phyloP scores from a whole-genome alignment of 2,113 vertebrate genomes.

The Elachura formosa region DNA sequence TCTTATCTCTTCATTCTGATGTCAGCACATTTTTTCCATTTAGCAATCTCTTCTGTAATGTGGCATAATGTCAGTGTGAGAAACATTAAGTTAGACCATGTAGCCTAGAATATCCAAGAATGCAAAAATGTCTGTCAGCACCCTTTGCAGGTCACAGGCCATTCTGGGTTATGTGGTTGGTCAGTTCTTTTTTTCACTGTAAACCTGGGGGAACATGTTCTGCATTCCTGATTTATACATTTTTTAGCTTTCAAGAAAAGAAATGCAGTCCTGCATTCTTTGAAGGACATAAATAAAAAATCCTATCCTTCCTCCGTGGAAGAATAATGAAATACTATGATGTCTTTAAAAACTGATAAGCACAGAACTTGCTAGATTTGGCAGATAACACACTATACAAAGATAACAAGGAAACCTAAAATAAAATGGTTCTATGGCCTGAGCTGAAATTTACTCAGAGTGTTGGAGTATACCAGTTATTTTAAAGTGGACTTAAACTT shows the following conservation, averaged over 20 bases:
- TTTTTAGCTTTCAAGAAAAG: background rate
- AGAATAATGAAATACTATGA: background rate
- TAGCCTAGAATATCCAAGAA: background rate
- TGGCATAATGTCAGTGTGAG: background rate
- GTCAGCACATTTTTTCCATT: rapidly evolving
- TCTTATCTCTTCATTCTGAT: background rate
- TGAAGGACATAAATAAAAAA: background rate
- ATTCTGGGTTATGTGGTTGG: background rate
- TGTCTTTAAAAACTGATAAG: background rate
- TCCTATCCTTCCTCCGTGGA: background rate
- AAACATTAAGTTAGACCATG: background rate
- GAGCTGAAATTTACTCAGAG: background rate
- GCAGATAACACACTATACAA: background rate
- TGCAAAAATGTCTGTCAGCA: background rate
- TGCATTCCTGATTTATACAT: background rate
- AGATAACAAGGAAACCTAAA: background rate
- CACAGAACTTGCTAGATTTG: background rate
- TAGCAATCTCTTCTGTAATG: background rate
- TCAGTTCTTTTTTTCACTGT: background rate
- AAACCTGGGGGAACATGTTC: background rate
- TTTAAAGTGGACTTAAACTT: background rate
- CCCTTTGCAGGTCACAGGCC: background rate
- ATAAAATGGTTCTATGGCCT: background rate
- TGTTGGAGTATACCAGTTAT: background rate
- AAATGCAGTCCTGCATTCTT: background rate